Base-by-base conservation (phyloP, 2,888 invertebrate genomes). In the Pammene fasciana region DNA sequence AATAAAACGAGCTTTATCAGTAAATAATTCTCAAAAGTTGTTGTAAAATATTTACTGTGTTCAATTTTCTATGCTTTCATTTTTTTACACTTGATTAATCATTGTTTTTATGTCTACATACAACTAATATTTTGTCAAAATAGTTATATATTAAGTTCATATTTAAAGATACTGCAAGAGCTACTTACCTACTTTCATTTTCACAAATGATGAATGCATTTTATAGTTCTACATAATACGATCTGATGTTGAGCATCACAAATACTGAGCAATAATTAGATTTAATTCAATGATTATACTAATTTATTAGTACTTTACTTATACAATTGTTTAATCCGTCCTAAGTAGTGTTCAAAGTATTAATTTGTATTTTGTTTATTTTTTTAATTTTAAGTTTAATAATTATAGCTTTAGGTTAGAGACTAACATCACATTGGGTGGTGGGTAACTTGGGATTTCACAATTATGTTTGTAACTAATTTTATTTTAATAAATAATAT, bases 401-500 rank as follows among this genome's bases (percentile, higher is more conserved):
- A 52, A 50, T 16, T 34, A 43, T 57, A 7, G n/a, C 6, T 13
- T 57, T 76, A 70, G 78, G 71, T 76, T 76, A 75, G 71, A 80
- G 74, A 83, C 78, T 74, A 78, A 78, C 72, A 74, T 73, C 72
- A 72, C 73, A 76, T 79, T 76, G 87, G 90, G 92, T 90, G 90
- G 88, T 88, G 90, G 90, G 90, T 90, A 86, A 78, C 80, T 80
- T 79, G 77, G 81, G 79, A 75, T 73, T 72, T 72, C 75, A 75
- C 75, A 71, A 68, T 61, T 71, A 57, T 74, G 75, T 72, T 75
- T 76, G 73, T 78, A 72, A 78, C 73, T 78, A 75, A 75, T 77
- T 76, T 81, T 75, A 82, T 78, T 75, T 75, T 71, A 82, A 85
- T 85, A 84, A 88, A 86, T 78, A 72, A 78, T 73, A 75, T 80